Conservation (phyloP, 2,888 invertebrate genomes). For the Geophilus truncorum region DNA sequence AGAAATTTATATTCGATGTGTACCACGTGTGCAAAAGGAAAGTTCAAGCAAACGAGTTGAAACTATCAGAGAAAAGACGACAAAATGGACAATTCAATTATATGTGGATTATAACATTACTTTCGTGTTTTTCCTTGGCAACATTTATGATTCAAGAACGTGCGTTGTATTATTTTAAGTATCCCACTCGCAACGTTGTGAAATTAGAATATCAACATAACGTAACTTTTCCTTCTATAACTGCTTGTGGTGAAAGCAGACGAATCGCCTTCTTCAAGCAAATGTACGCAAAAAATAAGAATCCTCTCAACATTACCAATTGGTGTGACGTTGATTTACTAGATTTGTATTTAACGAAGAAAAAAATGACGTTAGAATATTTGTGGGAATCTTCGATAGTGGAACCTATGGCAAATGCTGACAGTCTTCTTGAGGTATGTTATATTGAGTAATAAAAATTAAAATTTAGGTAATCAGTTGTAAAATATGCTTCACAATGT, state of each 20-base stretch:
- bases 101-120: neutral
- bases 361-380: neutral
- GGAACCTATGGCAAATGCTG: neutral
- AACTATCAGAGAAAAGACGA: too few species aligned
- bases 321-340: neutral
- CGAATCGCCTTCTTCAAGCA: neutral
- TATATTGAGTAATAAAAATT: neutral
- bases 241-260: neutral
- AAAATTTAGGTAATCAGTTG: too few species aligned
- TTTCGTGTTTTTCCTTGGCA: neutral
- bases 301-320: neutral
- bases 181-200: neutral
- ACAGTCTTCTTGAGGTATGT: neutral
- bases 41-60: too few species aligned
- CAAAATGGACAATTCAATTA: too few species aligned
- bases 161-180: neutral
- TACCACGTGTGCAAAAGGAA: neutral
- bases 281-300: neutral
- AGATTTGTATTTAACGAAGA: neutral
- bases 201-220: neutral
- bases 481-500: too few species aligned
- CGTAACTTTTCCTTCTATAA: neutral
- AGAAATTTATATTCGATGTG: neutral
- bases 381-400: neutral
- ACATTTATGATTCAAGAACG: neutral